Base-by-base conservation (phyloP, 2,113 vertebrate genomes). In the Channa argus region DNA sequence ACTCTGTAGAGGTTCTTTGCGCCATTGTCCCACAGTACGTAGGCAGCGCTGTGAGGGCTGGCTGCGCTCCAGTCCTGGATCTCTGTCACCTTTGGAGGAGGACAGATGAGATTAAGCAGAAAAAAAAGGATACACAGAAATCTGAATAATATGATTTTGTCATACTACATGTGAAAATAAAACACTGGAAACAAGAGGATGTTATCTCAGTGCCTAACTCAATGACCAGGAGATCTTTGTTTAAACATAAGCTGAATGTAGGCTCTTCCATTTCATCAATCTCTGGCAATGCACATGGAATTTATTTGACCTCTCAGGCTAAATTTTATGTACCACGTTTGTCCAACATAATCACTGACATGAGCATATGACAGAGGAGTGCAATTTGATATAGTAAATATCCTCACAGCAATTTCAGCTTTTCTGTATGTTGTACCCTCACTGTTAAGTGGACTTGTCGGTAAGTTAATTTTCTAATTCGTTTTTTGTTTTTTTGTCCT, bases 1-100 rank as follows among this genome's bases (percentile, higher is more conserved):
- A 99, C 98, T 93, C 98, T 91, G 93, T 99, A 99, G 74, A 99
- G 95, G 94, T 99, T 99, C 93, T 99, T 99, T 90, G 98, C 98
- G 88, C 98, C 98, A 86, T 99, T 99, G 94, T 99, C 98, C 98
- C 98, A 99, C 59, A 99, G 94, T 86, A 99, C 98, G 77, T 99
- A 99, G 53, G 98, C 98, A 67, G 98, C 98, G 0, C 98, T 99
- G 82, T 99, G 98, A 8, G 98, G 98, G 87, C 98, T 99, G 12
- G 98, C 97, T 0, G 98, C 98, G 54, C 98, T 99, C 98, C 98
- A 99, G 85, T 99, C 98, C 80, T 99, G 98, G 85, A 99, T 99
- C 94, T 99, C 98, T 1, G 98, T 99, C 77, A 99, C 98, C 98
- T 99, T 88, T 51, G 69, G 61, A 83, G 36, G 15, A 61, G 54